Evolutionary conservation across 2,797 vertebrate genomes (phyloP).

Genomic region (Clamator glandarius): DNA sequence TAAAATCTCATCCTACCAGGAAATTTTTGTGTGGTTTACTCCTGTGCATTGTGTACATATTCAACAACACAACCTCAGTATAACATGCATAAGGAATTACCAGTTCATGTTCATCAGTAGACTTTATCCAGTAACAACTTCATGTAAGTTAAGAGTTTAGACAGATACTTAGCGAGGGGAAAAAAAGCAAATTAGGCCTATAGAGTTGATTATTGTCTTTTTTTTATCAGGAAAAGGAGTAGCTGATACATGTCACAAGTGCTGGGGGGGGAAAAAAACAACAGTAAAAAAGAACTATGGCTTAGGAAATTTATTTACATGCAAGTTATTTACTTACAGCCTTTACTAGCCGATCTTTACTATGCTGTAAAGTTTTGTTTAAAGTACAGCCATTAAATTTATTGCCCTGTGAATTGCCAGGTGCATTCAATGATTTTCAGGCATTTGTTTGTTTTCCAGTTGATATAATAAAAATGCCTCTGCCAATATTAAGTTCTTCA

Average conservation of each 20-base stretch:
- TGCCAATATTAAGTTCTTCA: not conserved
- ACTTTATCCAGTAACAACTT: not conserved
- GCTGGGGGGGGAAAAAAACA: not conserved
- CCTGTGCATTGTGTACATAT: not conserved
- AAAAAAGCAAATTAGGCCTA: not conserved
- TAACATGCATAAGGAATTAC: not conserved
- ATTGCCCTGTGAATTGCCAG: not conserved
- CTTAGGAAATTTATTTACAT: not conserved
- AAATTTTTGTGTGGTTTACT: not conserved
- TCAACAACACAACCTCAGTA: not conserved
- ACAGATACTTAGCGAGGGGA: not conserved
- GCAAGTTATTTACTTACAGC: rapidly evolving
- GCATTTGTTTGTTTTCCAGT: not conserved
- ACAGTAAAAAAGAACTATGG: not conserved
- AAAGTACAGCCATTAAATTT: not conserved
- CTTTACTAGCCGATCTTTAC: not conserved
- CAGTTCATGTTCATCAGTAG: not conserved
- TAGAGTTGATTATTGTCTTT: not conserved
- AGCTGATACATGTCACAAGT: not conserved
- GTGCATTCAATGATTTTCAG: not conserved
- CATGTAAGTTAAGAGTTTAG: not conserved
- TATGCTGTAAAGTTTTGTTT: not conserved
- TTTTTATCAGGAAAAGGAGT: not conserved
- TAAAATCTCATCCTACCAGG: not conserved
- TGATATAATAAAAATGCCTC: not conserved